phyloP scores from a whole-genome alignment of 2,797 vertebrate species.

The Acridotheres tristis region DNA sequence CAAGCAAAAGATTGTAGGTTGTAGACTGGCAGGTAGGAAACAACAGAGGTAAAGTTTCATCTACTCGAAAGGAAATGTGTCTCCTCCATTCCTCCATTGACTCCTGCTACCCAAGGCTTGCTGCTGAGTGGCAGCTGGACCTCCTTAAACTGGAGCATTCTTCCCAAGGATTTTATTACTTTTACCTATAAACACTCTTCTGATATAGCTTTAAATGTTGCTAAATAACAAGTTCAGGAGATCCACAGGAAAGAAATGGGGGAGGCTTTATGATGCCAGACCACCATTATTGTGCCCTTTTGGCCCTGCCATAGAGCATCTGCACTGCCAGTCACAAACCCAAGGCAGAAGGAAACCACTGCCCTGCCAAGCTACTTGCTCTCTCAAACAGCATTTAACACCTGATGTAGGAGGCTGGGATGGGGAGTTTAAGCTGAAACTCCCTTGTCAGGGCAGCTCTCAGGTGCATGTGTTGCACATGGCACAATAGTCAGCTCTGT shows the following conservation, averaged over 20 bases:
- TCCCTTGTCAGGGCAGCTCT: not conserved
- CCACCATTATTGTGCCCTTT: not conserved
- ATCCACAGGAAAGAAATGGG: not conserved
- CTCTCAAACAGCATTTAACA: not conserved
- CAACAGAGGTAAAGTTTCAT: not conserved
- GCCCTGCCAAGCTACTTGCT: not conserved
- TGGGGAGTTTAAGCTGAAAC: not conserved
- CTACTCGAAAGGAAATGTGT: not conserved
- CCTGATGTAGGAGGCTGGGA: not conserved
- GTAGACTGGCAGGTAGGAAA: not conserved
- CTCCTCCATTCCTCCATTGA: not conserved
- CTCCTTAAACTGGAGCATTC: not conserved
- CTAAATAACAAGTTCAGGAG: not conserved
- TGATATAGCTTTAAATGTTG: not conserved
- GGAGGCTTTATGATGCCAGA: not conserved
- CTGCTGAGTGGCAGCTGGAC: not conserved
- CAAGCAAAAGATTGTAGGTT: not conserved
- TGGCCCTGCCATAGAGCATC: fast-evolving
- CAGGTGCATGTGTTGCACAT: fast-evolving
- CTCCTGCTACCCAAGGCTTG: not conserved
- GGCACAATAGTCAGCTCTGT: not conserved
- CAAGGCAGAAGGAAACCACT: not conserved
- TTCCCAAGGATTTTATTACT: not conserved
- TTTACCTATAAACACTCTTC: not conserved
- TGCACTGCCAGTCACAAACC: not conserved